Evolutionary conservation across 1,140 invertebrate genomes (phyloP).

Genomic region (Dinoponera quadriceps): DNA sequence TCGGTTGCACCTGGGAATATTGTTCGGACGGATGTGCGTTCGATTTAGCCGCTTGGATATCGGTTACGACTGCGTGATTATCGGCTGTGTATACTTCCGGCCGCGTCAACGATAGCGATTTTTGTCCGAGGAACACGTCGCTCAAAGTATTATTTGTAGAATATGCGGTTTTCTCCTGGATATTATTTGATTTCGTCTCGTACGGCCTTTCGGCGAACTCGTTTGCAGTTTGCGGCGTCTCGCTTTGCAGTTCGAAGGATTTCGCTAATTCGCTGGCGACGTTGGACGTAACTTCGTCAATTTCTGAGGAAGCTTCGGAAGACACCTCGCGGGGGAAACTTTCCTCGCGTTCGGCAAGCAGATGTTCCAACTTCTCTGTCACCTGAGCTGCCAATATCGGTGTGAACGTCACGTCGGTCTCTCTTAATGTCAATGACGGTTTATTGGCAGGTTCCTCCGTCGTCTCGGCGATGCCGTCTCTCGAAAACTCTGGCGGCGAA

Average conservation of each 20-base stretch:
- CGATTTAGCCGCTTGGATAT: constrained; percentile 13
- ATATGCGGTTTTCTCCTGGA: not conserved
- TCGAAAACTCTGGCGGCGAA: constrained; percentile 21
- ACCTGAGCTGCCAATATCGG: constrained; percentile 81
- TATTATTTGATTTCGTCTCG: not conserved
- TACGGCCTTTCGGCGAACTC: not conserved
- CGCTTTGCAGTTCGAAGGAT: not conserved
- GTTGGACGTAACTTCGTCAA: constrained; percentile 11
- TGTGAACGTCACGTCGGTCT: constrained; percentile 68
- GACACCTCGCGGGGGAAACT: not conserved
- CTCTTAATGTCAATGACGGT: not conserved
- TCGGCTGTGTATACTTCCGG: not conserved
- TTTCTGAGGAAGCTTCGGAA: not conserved
- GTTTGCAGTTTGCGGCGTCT: not conserved
- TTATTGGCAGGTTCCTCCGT: constrained; percentile 51
- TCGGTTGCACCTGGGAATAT: constrained; percentile 42
- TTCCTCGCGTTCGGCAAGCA: constrained; percentile 78
- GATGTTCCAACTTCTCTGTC: constrained; percentile 80
- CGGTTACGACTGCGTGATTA: constrained; percentile 4
- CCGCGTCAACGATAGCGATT: not conserved
- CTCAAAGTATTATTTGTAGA: constrained; percentile 28
- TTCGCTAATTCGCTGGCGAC: constrained; percentile 16
- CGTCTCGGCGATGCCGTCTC: not conserved
- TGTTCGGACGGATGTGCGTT: constrained; percentile 29
- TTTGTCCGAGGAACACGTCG: constrained; percentile 17